phyloP scores from a whole-genome alignment of 1,140 invertebrate species.

The Drosophila insularis region DNA sequence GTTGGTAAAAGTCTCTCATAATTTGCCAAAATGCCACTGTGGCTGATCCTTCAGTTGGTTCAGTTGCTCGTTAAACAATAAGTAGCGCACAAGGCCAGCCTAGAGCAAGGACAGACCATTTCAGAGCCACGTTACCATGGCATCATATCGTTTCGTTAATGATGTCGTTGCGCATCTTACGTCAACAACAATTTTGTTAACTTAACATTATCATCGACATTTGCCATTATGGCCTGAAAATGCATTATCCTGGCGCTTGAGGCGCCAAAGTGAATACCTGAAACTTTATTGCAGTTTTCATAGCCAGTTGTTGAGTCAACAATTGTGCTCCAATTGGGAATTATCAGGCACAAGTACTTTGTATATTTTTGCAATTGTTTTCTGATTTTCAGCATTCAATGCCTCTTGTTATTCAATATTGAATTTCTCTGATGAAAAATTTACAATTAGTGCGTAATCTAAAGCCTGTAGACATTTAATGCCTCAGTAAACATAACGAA shows the following conservation, averaged over 20 bases:
- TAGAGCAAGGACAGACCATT: background rate
- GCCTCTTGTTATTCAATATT: too few relatives aligned
- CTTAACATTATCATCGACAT: slow-evolving; percentile 38
- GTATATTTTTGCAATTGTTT: slow-evolving; percentile 29
- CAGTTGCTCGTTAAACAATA: slow-evolving; percentile 60
- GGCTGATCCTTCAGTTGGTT: slow-evolving; percentile 31
- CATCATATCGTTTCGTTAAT: slow-evolving; percentile 46
- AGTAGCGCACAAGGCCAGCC: slow-evolving; percentile 19
- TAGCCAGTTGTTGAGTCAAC: background rate
- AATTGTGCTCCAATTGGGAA: slow-evolving; percentile 13
- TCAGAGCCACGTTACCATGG: slow-evolving; percentile 3
- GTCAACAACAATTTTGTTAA: slow-evolving; percentile 43
- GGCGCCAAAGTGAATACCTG: background rate
- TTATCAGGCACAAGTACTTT: slow-evolving; percentile 38
- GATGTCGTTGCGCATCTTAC: slow-evolving; percentile 55
- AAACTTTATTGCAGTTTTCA: background rate
- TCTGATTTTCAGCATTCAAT: background rate
- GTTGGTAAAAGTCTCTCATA: slow-evolving; percentile 71
- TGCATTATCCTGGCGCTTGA: background rate
- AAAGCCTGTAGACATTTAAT: too few relatives aligned
- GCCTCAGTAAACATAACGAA: background rate
- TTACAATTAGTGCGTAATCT: background rate
- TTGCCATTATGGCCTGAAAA: background rate
- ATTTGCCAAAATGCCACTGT: slow-evolving; percentile 33
- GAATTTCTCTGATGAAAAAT: background rate